Percentiles rank a stretch among this genome's conserved stretches.
phyloP scores from a whole-genome alignment of 2,888 invertebrate species.

The Synanthedon tipuliformis region DNA sequence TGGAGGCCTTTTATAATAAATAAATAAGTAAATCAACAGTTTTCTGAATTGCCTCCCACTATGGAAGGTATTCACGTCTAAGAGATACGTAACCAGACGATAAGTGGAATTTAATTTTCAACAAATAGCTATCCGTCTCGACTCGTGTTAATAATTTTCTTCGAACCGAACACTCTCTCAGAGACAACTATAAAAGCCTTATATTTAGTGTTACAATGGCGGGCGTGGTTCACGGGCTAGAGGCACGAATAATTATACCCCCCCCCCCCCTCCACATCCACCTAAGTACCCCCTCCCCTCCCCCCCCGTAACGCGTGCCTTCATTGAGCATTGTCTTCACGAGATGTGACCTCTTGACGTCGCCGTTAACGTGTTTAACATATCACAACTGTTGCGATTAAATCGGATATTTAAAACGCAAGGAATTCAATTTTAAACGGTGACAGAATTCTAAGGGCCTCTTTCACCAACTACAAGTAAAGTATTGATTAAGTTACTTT shows the following conservation, averaged over 20 bases:
- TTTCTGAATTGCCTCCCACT: no score
- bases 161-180: slow-evolving; percentile 16
- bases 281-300: slow-evolving; percentile 13
- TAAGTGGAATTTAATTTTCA: no score
- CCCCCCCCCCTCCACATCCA: slow-evolving; percentile 13
- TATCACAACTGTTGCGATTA: neutral
- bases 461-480: no score
- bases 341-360: slow-evolving; percentile 48
- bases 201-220: slow-evolving; percentile 55
- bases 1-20: no score
- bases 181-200: slow-evolving; percentile 33
- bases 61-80: no score
- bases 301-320: slow-evolving; percentile 27
- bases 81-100: no score
- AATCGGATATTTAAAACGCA: no score
- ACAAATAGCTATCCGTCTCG: no score
- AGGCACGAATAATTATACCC: slow-evolving; percentile 52
- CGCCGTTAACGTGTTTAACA: neutral
- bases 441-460: no score
- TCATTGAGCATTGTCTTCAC: slow-evolving; percentile 58
- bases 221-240: slow-evolving; percentile 57
- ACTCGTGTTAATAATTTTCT: neutral
- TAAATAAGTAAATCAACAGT: no score
- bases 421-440: no score
- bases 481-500: no score